Percentiles rank a stretch among this genome's conserved stretches.
These are phyloP conservation scores for Lysandra bellargus DNA, from an alignment of 2,888 invertebrate genomes.

Conservation along the genomic window DNA sequence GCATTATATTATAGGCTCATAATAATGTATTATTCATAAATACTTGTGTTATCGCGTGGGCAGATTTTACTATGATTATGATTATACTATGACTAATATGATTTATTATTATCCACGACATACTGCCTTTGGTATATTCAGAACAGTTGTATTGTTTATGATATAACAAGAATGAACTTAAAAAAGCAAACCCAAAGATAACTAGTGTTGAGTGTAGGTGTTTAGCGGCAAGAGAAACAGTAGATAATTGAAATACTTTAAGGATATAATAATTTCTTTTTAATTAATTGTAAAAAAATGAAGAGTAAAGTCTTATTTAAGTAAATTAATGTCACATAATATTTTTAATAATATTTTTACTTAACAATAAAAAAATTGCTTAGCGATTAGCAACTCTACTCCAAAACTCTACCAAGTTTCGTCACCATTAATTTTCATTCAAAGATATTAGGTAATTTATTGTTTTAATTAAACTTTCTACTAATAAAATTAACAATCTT, in stretches of 20 bases:
- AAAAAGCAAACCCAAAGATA: no score
- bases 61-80: not conserved
- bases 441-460: not conserved
- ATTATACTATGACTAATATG: slow-evolving; percentile 1
- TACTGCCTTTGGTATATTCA: not conserved
- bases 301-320: no score
- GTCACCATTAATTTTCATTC: not conserved
- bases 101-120: not conserved
- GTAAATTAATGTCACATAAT: no score
- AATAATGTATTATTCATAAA: slow-evolving; percentile 8
- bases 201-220: no score
- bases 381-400: not conserved
- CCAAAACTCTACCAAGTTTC: not conserved
- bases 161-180: no score
- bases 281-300: no score
- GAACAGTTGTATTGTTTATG: not conserved
- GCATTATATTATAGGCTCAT: not conserved
- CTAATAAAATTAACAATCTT: not conserved
- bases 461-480: not conserved
- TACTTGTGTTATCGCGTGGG: not conserved
- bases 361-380: not conserved
- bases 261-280: no score
- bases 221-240: no score
- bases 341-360: no score
- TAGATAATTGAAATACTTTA: no score